Base-by-base conservation (phyloP, 2,113 vertebrate species). In the Thunnus maccoyii region DNA sequence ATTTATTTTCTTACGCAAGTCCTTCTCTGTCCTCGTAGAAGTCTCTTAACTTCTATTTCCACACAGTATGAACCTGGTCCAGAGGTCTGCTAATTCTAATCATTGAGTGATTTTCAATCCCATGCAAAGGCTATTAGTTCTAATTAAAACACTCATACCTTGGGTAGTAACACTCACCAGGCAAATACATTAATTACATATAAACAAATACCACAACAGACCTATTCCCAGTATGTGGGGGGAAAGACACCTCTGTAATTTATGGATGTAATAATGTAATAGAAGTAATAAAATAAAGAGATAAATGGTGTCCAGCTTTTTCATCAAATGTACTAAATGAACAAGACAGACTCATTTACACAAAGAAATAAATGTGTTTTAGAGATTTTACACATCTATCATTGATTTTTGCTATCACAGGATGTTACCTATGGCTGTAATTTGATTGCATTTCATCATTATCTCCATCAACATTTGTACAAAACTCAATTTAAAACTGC, bases 1-100 rank as follows among this genome's bases (percentile, higher is more conserved):
- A 62, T 80, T 72, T n/a, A 62, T 72, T 30, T 77, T n/a, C 3
- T 72, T 8, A 77, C 55, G 58, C 54, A 54, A 80, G 80, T 47
- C 15, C 30, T 47, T 55, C 22, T 60, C 27, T 76, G 61, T 60
- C 57, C 70, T 68, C 5, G 15, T 64, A 16, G 8, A 15, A 44
- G 55, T 72, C 36, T 36, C 16, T 41, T 3, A 55, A 52, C 48
- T 17, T 55, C 14, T 25, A 32, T 66, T 58, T 52, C n/a, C 47
- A 70, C 27, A 16, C 20, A 54, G 1, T 5, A 32, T 50, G 20
- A 68, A 50, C 47, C n/a, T 20, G 27, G 27, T 44, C 27, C 27
- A 36, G 17, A 66, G 48, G 67, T 54, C 60, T 55, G 65, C 32
- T 60, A 17, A 71, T 48, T 66, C 36, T 46, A 54, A 80, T 72